These are phyloP conservation scores for Pimpla rufipes DNA, from an alignment of 2,888 invertebrate genomes.

Conservation along the genomic window DNA sequence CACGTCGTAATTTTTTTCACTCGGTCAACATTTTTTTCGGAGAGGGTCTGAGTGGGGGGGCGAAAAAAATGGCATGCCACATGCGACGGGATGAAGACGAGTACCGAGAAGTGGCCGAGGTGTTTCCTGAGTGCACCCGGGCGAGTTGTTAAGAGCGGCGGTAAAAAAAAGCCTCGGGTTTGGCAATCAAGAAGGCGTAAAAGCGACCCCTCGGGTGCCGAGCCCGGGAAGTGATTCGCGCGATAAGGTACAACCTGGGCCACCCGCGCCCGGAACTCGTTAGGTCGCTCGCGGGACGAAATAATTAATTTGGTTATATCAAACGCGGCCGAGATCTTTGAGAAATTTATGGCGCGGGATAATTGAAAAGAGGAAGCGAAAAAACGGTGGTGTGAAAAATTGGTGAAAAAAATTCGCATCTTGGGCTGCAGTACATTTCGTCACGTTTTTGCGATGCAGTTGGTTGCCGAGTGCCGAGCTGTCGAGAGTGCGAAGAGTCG, in stretches of 20 bases:
- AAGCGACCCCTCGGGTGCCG: not conserved
- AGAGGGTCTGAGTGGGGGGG: not conserved
- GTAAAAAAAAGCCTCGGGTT: not conserved
- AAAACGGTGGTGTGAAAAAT: not conserved
- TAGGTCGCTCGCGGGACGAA: not conserved
- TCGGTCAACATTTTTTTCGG: constrained; percentile 23
- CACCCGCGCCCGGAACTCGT: not conserved
- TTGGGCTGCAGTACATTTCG: not conserved
- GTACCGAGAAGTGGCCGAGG: not conserved
- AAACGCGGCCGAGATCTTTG: not conserved
- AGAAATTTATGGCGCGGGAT: not conserved
- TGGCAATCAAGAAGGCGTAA: not conserved
- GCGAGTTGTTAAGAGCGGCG: constrained; percentile 1
- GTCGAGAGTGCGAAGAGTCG: constrained; percentile 30
- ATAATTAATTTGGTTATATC: constrained; percentile 7
- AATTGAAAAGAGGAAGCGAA: not conserved
- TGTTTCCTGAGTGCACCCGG: not conserved
- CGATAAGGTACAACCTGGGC: not conserved
- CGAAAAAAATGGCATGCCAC: constrained; percentile 18
- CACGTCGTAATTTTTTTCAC: constrained; percentile 57
- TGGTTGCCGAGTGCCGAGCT: constrained; percentile 26
- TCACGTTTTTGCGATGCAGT: constrained; percentile 24
- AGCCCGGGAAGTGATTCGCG: not conserved
- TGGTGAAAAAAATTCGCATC: not conserved
- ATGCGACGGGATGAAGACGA: constrained; percentile 3